Conservation (phyloP, 2,113 vertebrate genomes). For the Sminthopsis crassicaudata region DNA sequence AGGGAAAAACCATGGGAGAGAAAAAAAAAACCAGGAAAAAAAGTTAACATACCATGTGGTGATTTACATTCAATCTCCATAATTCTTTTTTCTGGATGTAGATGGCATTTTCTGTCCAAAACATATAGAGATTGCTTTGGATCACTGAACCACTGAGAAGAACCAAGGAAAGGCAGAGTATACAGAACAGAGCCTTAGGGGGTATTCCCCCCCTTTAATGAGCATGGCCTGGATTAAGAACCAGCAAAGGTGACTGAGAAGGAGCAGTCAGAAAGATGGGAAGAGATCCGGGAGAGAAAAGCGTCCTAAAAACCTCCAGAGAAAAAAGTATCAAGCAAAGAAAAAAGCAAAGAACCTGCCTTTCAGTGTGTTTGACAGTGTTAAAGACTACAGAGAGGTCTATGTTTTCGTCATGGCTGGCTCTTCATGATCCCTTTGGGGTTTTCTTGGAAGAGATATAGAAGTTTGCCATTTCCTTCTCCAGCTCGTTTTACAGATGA, state of each 20-base stretch:
- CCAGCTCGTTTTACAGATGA: neutral
- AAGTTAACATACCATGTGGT: too few relatives aligned
- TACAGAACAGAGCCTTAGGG: neutral
- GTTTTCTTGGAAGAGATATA: neutral
- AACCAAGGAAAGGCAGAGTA: neutral
- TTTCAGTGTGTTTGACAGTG: too few relatives aligned
- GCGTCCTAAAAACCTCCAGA: neutral
- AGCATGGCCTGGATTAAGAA: neutral
- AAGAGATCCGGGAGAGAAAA: neutral
- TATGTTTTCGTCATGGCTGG: neutral
- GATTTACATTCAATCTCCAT: too few relatives aligned
- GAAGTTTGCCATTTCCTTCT: neutral
- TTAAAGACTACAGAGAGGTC: too few relatives aligned
- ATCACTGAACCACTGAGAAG: too few relatives aligned
- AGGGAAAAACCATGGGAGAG: too few relatives aligned
- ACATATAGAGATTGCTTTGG: too few relatives aligned
- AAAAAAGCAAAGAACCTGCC: too few relatives aligned
- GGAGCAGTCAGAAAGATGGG: neutral
- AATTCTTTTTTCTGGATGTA: too few relatives aligned
- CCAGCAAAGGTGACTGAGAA: neutral
- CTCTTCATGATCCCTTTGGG: neutral
- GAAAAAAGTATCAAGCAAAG: neutral
- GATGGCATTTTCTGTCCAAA: too few relatives aligned
- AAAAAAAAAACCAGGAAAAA: too few relatives aligned
- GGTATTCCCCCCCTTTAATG: neutral